Base-by-base conservation (phyloP, 2,797 vertebrate species). In the Scarus forsteni region DNA sequence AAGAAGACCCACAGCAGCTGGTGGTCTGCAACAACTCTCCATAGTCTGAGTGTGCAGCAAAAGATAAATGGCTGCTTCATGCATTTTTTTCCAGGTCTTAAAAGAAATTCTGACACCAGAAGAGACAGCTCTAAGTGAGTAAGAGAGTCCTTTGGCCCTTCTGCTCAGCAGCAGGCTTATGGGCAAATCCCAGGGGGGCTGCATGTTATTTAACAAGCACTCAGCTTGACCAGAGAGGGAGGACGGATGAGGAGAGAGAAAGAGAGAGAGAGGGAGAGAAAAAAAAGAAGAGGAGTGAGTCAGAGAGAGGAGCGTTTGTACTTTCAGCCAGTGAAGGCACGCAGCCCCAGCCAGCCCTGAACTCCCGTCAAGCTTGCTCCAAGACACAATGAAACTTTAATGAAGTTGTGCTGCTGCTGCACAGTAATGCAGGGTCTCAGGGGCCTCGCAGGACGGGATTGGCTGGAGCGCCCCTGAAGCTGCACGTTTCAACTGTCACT, bases 381-480 rank as follows among this genome's bases (percentile, higher is more conserved):
- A 19, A 79, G 71, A 81, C 75, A 70, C 81, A 45, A 80, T 90
- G 81, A 85, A 90, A 88, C 56, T 85, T 88, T 90, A 89, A 89
- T 88, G 83, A 80, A 70, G 85, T 65, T 81, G 59, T 45, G 66
- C 77, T 66, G 76, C 79, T 60, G 81, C 74, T 0, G 60, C 84
- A 76, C 52, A 49, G 59, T 82, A 61, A 82, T 74, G 73, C 64
- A 56, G 12, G 0, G 70, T 83, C 75, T 81, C 83, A 6, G 45
- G 35, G 59, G 55, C 48, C 34, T 56, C 0, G 0, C 70, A 68
- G 77, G 73, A 38, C 18, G 61, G 68, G 61, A 61, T 52, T 56
- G 81, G 71, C 55, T 75, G 62, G 42, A 85, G 69, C 35, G 1
- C 36, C 66, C 76, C 86, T 16, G 0, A 15, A 69, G 73, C 66